These are phyloP conservation scores for Chironomus riparius DNA, from an alignment of 2,888 invertebrate species.

Conservation along the genomic window DNA sequence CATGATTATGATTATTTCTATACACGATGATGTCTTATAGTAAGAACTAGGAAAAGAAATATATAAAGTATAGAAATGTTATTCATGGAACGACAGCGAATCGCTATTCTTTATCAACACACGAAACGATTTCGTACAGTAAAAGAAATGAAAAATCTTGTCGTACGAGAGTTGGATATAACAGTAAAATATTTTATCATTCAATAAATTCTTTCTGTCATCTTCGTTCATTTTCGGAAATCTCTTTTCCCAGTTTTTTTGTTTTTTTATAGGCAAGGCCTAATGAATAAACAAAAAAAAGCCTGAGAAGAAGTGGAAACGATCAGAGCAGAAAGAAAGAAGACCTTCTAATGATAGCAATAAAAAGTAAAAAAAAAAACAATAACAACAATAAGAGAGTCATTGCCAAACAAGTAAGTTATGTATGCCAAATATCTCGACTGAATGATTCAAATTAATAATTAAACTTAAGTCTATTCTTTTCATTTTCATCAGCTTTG, in stretches of 20 bases:
- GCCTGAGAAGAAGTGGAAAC: background rate
- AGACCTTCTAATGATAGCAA: background rate
- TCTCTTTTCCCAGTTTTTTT: background rate
- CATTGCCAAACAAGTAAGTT: background rate
- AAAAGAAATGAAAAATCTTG: constrained; percentile 10
- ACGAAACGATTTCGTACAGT: background rate
- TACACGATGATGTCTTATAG: background rate
- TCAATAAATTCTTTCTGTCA: constrained; percentile 2
- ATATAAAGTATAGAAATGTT: no score
- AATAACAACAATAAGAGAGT: background rate
- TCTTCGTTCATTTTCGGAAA: background rate
- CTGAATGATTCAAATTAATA: constrained; percentile 12
- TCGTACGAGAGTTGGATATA: constrained; percentile 22
- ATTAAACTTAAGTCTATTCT: constrained; percentile 9
- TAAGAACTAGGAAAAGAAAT: no score
- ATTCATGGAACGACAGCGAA: background rate
- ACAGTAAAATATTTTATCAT: constrained; percentile 21
- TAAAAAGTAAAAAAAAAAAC: background rate
- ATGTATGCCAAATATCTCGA: constrained; percentile 25
- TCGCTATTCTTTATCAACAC: background rate
- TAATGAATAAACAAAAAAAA: background rate
- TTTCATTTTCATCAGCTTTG: background rate
- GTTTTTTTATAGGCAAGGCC: background rate
- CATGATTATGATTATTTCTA: background rate
- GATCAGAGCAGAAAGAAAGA: background rate